Evolutionary conservation across 2,888 invertebrate species (phyloP), one percentile per base, ranked within the genome.

Genomic region (Linnaemya vulpina): DNA sequence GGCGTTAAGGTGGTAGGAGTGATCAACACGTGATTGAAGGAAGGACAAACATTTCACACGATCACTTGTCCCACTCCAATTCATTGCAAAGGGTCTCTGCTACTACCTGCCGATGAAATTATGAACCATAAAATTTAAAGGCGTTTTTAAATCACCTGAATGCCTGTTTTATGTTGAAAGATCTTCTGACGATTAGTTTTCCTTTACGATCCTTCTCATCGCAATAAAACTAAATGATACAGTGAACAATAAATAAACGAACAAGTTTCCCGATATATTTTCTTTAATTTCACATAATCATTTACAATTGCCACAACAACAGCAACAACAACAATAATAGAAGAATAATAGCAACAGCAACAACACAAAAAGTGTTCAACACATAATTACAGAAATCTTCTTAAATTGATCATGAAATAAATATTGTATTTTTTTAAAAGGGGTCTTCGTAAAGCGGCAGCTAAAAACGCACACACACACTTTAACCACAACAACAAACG

Each of bases 331-430:
- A 20, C 40, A 73, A 17, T n/a, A n/a, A n/a, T n/a, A n/a, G n/a
- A n/a, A n/a, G n/a, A n/a, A n/a, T n/a, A n/a, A n/a, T n/a, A n/a
- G n/a, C 49, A 49, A 49, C 49, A 49, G n/a, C 49, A 49, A n/a
- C n/a, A 49, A 49, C 49, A 17, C 13, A 13, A 73, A 79, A 79
- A 70, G 55, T 79, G 79, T 79, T 75, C 75, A 79, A 71, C 79
- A 78, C 79, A 75, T 83, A 83, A 83, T 83, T 83, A 70, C 60
- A 75, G 70, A 79, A 79, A 83, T 75, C 74, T 49, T 79, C 17
- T 83, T 68, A 58, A 79, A 71, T 67, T 84, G 76, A 76, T 84
- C 65, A 67, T 65, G 67, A 67, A 70, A 79, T 75, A 60, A 30
- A 60, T 60, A 1, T 58, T 22, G 35, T 3, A 63, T 70, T 79